These are phyloP conservation scores for Micromys minutus DNA, from an alignment of 2,113 vertebrate genomes.

Conservation along the genomic window DNA sequence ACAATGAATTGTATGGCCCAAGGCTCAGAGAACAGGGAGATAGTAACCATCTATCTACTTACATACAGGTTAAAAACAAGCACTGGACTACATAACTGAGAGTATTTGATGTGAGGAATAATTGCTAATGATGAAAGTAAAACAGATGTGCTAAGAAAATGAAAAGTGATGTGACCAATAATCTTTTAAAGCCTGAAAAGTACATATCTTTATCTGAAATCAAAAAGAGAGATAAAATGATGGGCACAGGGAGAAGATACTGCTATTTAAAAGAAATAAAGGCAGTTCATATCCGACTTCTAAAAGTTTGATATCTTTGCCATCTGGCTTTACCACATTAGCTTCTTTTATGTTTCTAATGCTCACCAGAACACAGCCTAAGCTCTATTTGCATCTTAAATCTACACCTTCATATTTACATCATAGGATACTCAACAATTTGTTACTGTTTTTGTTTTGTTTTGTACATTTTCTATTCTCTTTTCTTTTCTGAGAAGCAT, in stretches of 20 bases:
- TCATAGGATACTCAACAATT: neutral
- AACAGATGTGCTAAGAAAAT: neutral
- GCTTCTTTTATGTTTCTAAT: neutral
- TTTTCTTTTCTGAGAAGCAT: neutral
- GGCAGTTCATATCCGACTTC: neutral
- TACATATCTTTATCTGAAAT: neutral
- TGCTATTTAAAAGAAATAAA: constrained; percentile 24
- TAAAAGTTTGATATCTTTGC: neutral
- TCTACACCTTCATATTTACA: neutral
- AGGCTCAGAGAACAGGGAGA: neutral
- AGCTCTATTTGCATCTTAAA: neutral
- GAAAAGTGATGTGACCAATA: neutral
- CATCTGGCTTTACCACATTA: neutral
- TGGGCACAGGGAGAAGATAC: neutral
- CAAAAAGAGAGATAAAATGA: constrained; percentile 9
- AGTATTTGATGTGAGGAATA: neutral
- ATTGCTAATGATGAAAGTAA: constrained; percentile 1
- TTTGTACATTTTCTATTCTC: neutral
- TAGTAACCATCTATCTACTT: neutral
- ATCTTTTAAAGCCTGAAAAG: neutral
- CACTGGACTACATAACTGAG: neutral
- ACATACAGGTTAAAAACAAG: neutral
- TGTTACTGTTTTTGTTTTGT: neutral
- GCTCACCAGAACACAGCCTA: neutral
- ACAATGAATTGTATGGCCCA: neutral